Base-by-base conservation (phyloP, 2,113 vertebrate genomes). In the Tichodroma muraria region DNA sequence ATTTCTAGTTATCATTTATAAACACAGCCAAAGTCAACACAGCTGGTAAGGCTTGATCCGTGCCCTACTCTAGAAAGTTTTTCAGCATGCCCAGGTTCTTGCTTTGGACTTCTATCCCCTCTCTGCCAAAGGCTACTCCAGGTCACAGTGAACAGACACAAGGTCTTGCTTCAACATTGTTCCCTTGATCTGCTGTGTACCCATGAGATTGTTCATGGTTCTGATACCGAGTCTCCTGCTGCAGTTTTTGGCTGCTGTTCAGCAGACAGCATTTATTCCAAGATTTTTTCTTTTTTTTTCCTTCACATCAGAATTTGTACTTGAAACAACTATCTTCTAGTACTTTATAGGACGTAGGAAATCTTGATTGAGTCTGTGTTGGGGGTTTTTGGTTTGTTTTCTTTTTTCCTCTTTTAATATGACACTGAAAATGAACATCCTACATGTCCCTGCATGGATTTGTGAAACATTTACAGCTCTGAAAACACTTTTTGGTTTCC, bases 401-500 rank as follows among this genome's bases (percentile, higher is more conserved):
- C 54, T 52, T 61, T 38, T 17, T 10, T 1, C 11, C 25, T 66
- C 18, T 80, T 78, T 71, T 72, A 80, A 80, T 54, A 56, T n/a
- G 68, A 89, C 61, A 76, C n/a, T 44, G 44, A 81, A 94, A 93
- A 89, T 86, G 35, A 94, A 54, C 35, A 71, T 73, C 49, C 52
- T 70, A 90, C 49, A 63, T 54, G 77, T 93, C 69, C 27, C 35
- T 80, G 33, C 6, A 63, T 35, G 30, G 38, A 90, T 96, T 85
- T 70, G 35, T 89, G 76, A 96, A 96, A 92, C 45, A 64, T 82
- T 91, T 94, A 76, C 38, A 12, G 49, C 80, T 89, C 38, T 71
- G 50, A 96, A 89, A 94, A 91, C 64, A 75, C 42, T 71, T 87
- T 69, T 89, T 38, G 16, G 35, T 93, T 90, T 96, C 91, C 82